phyloP scores from a whole-genome alignment of 2,797 vertebrate genomes.

The Heteromormyrus szaboi region DNA sequence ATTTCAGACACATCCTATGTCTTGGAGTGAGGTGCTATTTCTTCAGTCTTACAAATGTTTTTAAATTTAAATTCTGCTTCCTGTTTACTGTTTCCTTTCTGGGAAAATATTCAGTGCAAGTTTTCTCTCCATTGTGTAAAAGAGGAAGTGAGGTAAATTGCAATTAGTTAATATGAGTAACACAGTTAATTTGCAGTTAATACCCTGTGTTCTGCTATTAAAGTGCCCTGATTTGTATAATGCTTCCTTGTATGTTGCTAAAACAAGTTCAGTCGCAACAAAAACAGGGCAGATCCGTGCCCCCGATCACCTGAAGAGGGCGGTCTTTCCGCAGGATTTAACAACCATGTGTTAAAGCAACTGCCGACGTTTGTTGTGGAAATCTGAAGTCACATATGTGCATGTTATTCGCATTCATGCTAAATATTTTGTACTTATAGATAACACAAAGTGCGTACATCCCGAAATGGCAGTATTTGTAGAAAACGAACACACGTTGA shows the following conservation, averaged over 20 bases:
- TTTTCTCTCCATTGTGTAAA: background rate
- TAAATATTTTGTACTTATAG: background rate
- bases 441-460: background rate
- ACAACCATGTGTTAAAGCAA: background rate
- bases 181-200: background rate
- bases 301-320: slow-evolving; percentile 18
- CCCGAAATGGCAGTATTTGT: background rate
- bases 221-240: background rate
- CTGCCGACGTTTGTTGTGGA: background rate
- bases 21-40: background rate
- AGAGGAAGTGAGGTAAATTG: background rate
- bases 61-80: background rate
- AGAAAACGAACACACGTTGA: background rate
- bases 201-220: background rate
- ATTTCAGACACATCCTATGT: background rate
- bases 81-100: background rate
- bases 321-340: slow-evolving; percentile 13
- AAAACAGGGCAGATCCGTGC: background rate
- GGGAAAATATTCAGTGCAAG: background rate
- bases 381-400: background rate
- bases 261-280: background rate
- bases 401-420: background rate
- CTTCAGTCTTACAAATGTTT: background rate
- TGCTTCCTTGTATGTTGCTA: background rate
- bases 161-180: background rate